phyloP scores from a whole-genome alignment of 2,113 vertebrate genomes.

The Corythornis madagascariensis region DNA sequence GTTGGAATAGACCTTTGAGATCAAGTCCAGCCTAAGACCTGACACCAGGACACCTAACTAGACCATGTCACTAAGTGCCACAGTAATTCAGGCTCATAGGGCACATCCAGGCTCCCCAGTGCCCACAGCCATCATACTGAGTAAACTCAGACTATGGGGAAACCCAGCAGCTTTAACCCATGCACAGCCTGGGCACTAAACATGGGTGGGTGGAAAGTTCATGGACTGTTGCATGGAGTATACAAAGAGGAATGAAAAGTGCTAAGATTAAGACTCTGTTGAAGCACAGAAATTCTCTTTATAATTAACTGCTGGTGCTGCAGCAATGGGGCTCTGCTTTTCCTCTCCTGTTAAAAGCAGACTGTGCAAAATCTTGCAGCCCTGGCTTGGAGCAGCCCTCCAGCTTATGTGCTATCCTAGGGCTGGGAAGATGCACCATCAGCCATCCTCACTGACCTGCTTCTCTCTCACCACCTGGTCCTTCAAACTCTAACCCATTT shows the following conservation, averaged over 20 bases:
- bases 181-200: not conserved
- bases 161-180: not conserved
- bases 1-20: too few species aligned
- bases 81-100: not conserved
- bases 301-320: not conserved
- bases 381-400: not conserved
- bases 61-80: too few species aligned
- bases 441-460: not conserved
- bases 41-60: too few species aligned
- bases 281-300: not conserved
- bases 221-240: not conserved
- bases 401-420: not conserved
- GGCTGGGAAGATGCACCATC: not conserved
- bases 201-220: not conserved
- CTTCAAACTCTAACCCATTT: not conserved
- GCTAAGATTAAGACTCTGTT: not conserved
- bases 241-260: not conserved
- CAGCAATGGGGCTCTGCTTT: not conserved
- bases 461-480: not conserved
- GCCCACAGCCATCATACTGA: not conserved
- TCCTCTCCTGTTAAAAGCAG: not conserved
- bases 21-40: too few species aligned
- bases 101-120: accelerated
- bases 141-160: not conserved
- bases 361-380: not conserved